A percentile compares a stretch with the other conserved stretches of the same genome.
phyloP scores from a whole-genome alignment of 2,888 invertebrate genomes.

The Apamea monoglypha region DNA sequence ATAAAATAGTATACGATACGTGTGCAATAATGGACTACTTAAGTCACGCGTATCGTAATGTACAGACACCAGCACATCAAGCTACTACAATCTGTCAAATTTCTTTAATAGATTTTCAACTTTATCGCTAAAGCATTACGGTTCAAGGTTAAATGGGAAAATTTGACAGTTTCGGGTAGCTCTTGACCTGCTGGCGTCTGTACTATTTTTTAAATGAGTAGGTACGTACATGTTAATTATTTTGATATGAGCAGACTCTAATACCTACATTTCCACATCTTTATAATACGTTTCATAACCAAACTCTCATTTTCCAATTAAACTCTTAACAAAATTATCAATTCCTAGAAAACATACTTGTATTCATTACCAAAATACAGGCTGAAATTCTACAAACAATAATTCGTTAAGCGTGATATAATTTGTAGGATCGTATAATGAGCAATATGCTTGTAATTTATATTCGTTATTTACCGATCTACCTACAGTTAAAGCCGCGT shows the following conservation, averaged over 20 bases:
- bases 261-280: neutral
- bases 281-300: neutral
- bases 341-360: slow-evolving; percentile 3
- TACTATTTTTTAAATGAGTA: neutral
- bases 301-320: neutral
- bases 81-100: too few relatives aligned
- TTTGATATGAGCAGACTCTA: neutral
- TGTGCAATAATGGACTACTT: neutral
- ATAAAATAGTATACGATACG: neutral
- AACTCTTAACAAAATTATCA: slow-evolving; percentile 7
- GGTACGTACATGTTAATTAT: neutral
- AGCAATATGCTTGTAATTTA: slow-evolving; percentile 61
- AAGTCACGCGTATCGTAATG: neutral
- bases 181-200: too few relatives aligned
- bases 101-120: too few relatives aligned
- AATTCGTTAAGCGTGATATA: slow-evolving; percentile 40
- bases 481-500: slow-evolving; percentile 41
- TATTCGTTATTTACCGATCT: slow-evolving; percentile 65
- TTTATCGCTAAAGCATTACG: too few relatives aligned
- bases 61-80: too few relatives aligned
- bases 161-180: too few relatives aligned
- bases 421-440: slow-evolving; percentile 45
- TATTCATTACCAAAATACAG: slow-evolving; percentile 27
- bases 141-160: too few relatives aligned
- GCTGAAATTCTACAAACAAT: slow-evolving; percentile 31